A percentile compares a stretch with the other conserved stretches of the same genome.
phyloP scores from a whole-genome alignment of 2,797 vertebrate species.

The Acrocephalus scirpaceus region DNA sequence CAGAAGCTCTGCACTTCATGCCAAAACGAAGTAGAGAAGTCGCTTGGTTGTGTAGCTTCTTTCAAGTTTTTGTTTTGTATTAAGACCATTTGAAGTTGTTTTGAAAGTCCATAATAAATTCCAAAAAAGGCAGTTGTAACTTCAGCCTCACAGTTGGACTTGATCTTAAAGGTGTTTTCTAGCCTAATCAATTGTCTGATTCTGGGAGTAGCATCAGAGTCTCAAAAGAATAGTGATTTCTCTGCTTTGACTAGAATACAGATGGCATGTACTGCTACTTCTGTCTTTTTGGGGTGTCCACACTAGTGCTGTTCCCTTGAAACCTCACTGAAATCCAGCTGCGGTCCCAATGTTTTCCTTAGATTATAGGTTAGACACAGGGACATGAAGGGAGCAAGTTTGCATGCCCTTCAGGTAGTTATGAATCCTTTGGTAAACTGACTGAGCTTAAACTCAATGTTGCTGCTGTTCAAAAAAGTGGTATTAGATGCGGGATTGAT shows the following conservation, averaged over 20 bases:
- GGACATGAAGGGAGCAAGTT: accelerated
- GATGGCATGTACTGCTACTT: background rate
- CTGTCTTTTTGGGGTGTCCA: background rate
- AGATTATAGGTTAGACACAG: background rate
- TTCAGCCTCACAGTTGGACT: background rate
- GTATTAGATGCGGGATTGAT: background rate
- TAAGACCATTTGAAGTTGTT: background rate
- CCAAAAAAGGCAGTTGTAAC: background rate
- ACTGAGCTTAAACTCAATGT: background rate
- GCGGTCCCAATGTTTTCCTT: background rate
- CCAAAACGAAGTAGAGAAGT: background rate
- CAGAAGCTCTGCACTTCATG: background rate
- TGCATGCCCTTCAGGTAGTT: background rate
- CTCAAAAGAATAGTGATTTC: background rate
- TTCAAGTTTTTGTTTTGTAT: background rate
- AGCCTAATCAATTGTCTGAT: background rate
- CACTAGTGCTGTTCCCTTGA: background rate
- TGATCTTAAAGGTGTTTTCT: background rate
- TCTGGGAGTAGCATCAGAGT: background rate
- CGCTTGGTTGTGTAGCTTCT: background rate
- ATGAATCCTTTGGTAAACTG: background rate
- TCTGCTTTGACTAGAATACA: background rate
- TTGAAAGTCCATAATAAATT: background rate
- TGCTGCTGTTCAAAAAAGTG: background rate
- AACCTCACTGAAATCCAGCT: background rate